Conservation (phyloP, 1,140 invertebrate species). For the Octopus bimaculoides region DNA sequence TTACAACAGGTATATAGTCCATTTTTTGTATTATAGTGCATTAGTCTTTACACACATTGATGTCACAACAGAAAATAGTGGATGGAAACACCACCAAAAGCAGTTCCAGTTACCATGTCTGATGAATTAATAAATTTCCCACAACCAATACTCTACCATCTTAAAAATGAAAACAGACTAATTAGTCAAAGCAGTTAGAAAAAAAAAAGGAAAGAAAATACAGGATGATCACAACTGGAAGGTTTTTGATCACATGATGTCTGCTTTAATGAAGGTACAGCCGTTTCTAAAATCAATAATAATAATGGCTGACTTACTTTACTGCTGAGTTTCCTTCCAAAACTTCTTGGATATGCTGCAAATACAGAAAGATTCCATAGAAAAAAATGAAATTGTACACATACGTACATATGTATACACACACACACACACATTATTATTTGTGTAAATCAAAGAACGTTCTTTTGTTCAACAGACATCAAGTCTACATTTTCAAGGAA, state of each 20-base stretch:
- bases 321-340: slow-evolving; percentile 21
- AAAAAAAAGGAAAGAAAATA: background rate
- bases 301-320: background rate
- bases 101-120: background rate
- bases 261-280: background rate
- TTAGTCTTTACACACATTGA: background rate
- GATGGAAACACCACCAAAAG: background rate
- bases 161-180: background rate
- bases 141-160: background rate
- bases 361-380: slow-evolving; percentile 12
- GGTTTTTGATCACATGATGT: background rate
- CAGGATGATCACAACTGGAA: background rate
- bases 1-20: background rate
- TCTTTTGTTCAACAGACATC: too few relatives aligned
- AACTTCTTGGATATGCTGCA: slow-evolving; percentile 38
- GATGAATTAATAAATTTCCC: background rate
- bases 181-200: background rate
- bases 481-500: too few relatives aligned
- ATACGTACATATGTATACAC: too few relatives aligned
- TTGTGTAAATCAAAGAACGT: too few relatives aligned
- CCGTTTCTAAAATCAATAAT: background rate
- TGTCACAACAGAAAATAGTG: background rate
- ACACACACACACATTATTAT: too few relatives aligned
- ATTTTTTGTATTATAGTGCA: background rate
- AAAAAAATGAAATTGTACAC: too few relatives aligned